Evolutionary conservation across 2,888 invertebrate genomes (phyloP), one percentile per base, ranked within the genome.

Genomic region (Aquatica leii): DNA sequence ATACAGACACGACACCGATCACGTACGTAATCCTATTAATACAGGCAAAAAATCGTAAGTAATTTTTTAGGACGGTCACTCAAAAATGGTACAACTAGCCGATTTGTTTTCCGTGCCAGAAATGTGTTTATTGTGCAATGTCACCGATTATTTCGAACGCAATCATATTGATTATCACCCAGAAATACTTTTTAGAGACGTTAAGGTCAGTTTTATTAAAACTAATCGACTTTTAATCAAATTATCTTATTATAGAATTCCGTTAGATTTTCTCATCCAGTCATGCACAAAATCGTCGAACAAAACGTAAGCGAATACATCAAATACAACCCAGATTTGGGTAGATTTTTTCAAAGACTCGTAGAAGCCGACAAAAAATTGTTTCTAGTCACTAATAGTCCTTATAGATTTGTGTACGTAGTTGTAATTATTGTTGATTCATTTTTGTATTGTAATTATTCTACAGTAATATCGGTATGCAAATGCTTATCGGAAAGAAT

Each of bases 71-170:
- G 83, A 86, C 62, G 84, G 84, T 65, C 82, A 86, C 71, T 84
- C 88, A 1, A 90, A 90, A 81, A 96, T 98, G 96, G 90, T 95
- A 14, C 98, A 98, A 80, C 83, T 98, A 72, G 96, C 97, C 3
- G 98, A 98, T 84, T 82, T 98, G 57, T 98, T 98, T 83, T 97
- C 97, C 5, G 92, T 98, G 46, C 98, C 98, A 21, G 97, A 98
- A 86, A 96, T 97, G 91, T 91, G 94, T 69, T 84, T 98, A 41
- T 84, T 98, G 1, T 94, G 96, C 74, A 95, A 97, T 82, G 94
- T 98, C 1, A 93, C 95, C 0, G 95, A 98, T 83, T 95, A 92
- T 83, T 97, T 98, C 77, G 90, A 93, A 69, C 87, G 86, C 56
- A 92, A 95, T 80, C 90, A 92, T 71, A 94, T 98, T 69, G 93